Conservation (phyloP, 1,140 invertebrate species). For the Pinna nobilis region DNA sequence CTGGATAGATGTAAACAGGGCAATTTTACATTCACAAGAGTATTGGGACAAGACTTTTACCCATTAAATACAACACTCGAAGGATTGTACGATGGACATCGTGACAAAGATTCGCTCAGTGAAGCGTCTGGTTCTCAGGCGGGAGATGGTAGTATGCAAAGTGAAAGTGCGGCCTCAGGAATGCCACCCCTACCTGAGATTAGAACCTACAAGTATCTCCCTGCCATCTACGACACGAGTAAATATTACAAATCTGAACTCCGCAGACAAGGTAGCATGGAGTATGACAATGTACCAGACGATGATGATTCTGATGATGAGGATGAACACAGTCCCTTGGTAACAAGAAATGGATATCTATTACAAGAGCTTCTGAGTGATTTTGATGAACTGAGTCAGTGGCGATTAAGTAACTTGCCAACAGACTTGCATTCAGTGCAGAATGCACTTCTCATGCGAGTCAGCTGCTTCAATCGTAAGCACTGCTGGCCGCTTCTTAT, state of each 20-base stretch:
- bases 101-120: constrained; percentile 46
- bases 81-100: constrained; percentile 43
- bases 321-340: constrained; percentile 58
- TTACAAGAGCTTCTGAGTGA: constrained; percentile 70
- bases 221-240: constrained; percentile 64
- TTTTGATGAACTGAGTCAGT: constrained; percentile 71
- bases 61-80: constrained; percentile 41
- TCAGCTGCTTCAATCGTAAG: constrained; percentile 66
- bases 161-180: constrained; percentile 47
- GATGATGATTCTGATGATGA: constrained; percentile 63
- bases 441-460: constrained; percentile 71
- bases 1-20: constrained; percentile 57
- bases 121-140: constrained; percentile 46
- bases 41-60: constrained; percentile 48
- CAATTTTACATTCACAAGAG: constrained; percentile 50
- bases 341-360: constrained; percentile 58
- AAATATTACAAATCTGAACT: constrained; percentile 70
- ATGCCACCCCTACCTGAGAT: constrained; percentile 57
- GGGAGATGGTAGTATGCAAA: constrained; percentile 36
- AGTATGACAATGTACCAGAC: constrained; percentile 53
- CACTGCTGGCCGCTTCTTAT: constrained; percentile 72
- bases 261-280: constrained; percentile 62
- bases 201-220: constrained; percentile 62
- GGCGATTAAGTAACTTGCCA: constrained; percentile 66
- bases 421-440: constrained; percentile 70